These are phyloP conservation scores for Teleiodes luculella DNA, from an alignment of 2,888 invertebrate species.

Conservation along the genomic window DNA sequence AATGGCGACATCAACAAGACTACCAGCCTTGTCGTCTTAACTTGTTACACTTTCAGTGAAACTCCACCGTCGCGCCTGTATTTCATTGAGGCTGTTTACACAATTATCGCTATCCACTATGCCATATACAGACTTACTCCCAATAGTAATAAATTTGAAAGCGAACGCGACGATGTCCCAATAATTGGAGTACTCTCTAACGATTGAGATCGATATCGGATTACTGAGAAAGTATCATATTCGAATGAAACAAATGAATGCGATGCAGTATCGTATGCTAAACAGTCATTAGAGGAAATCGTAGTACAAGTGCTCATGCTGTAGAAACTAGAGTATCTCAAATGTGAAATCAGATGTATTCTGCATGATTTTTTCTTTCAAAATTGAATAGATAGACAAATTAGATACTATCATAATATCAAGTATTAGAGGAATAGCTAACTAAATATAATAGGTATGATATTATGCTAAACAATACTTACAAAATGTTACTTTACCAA, in stretches of 20 bases:
- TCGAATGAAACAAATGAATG: conserved; percentile 6
- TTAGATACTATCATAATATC: too few relatives aligned
- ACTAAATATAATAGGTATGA: too few relatives aligned
- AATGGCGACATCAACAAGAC: not conserved
- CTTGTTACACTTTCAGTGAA: not conserved
- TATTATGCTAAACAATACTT: too few relatives aligned
- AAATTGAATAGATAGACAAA: not conserved
- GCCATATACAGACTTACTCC: conserved; percentile 7
- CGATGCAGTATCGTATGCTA: conserved; percentile 1
- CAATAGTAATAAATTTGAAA: conserved; percentile 10
- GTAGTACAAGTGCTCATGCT: not conserved
- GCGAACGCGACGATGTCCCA: conserved; percentile 2
- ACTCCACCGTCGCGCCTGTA: not conserved
- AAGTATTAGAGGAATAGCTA: too few relatives aligned
- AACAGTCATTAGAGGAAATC: conserved; percentile 5
- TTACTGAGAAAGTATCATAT: conserved; percentile 13
- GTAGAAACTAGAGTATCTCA: not conserved
- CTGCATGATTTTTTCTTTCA: not conserved
- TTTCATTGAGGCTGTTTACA: not conserved
- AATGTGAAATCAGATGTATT: not conserved
- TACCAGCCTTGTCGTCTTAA: not conserved
- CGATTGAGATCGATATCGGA: conserved; percentile 11
- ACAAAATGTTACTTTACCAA: too few relatives aligned
- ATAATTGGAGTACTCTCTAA: conserved; percentile 17
- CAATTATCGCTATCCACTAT: not conserved